Evolutionary conservation across 2,113 vertebrate genomes (phyloP), one percentile per base, ranked within the genome.

Genomic region (Chaenogobius annularis): DNA sequence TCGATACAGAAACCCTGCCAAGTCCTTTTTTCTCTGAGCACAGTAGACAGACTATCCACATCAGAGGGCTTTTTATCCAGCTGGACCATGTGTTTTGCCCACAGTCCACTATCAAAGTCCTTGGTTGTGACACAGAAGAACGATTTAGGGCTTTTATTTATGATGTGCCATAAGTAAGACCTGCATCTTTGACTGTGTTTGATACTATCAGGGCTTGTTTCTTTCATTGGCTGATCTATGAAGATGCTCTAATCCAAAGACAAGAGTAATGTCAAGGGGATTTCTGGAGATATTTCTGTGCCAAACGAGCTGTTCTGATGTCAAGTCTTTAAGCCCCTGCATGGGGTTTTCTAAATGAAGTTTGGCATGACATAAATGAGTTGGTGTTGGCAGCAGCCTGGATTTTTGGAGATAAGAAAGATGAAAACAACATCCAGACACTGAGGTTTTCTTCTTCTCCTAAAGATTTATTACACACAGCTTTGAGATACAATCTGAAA

Each of bases 51-150:
- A 59, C 81, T 73, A 20, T 43, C 81, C 76, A 82, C 82, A 68
- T 80, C 82, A 52, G 72, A 83, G 73, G 73, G 14, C 55, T 80
- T 82, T 89, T 84, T 87, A 73, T 91, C 69, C 74, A 22, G 64
- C 72, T 75, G 66, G 74, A 83, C 82, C 90, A 88, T 83, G 78
- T 11, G 13, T 87, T 68, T 91, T 90, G 91, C 69, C 93, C 92
- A 92, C 46, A 84, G 90, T 88, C 87, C 64, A 83, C 82, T 88
- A 78, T 86, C 83, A 71, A 14, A 75, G 75, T 82, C 73, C 79
- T 81, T 88, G 75, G 86, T 78, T 70, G 63, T 82, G 72, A 70
- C 80, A 70, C 80, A 85, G 59, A 62, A 46, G 67, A 80, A 67
- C 52, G 10, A 83, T 68, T 79, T 87, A 73, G 69, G n/a, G 40